Conservation (phyloP, 2,888 invertebrate species). For the Harmothoe impar region DNA sequence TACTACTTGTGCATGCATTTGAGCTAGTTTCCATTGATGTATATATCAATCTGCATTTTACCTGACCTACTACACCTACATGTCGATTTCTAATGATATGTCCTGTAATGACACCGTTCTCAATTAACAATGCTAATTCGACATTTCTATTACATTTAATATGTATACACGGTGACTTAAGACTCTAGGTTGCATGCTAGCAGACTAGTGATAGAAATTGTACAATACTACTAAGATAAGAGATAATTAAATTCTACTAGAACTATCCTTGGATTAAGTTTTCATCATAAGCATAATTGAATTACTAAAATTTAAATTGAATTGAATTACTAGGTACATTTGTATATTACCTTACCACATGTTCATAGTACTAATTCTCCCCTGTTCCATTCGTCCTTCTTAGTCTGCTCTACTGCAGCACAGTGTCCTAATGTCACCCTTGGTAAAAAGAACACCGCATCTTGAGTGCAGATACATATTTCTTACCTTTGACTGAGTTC, state of each 20-base stretch:
- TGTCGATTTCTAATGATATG: slow-evolving; percentile 38
- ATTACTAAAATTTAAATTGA: not conserved
- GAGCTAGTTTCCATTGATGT: slow-evolving; percentile 56
- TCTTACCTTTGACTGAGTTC: slow-evolving; percentile 25
- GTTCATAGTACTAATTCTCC: too few species aligned
- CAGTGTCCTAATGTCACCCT: slow-evolving; percentile 49
- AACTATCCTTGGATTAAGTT: not conserved
- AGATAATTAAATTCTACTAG: too few species aligned
- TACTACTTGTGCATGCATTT: slow-evolving; percentile 41
- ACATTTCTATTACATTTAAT: slow-evolving; percentile 26
- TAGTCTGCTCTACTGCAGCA: slow-evolving; percentile 28
- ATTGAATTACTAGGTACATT: not conserved
- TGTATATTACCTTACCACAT: not conserved
- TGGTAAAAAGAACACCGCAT: slow-evolving; percentile 36
- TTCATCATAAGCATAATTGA: not conserved
- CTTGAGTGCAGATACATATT: slow-evolving; percentile 40
- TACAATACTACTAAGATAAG: not conserved
- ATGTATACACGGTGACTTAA: slow-evolving; percentile 46
- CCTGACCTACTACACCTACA: slow-evolving; percentile 43
- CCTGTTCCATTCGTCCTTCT: not conserved
- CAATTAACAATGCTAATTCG: slow-evolving; percentile 38
- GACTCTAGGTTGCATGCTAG: slow-evolving; percentile 54
- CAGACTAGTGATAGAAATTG: slow-evolving; percentile 32
- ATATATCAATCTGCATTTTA: slow-evolving; percentile 48
- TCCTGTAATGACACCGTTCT: slow-evolving; percentile 26